phyloP scores from a whole-genome alignment of 2,113 vertebrate species.

The Turdus rufiventris region DNA sequence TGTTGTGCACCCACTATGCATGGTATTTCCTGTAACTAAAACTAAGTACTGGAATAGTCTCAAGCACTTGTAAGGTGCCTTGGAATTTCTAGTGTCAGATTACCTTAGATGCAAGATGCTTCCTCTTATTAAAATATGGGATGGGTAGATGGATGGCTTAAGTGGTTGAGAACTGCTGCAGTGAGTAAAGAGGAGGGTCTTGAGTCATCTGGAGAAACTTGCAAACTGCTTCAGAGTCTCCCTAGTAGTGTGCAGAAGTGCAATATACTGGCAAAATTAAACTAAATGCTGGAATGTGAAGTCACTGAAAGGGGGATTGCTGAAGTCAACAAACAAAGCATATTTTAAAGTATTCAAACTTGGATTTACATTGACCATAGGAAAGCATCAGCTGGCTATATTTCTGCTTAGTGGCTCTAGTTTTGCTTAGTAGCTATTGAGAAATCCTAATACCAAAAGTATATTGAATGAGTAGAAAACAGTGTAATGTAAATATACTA shows the following conservation, averaged over 20 bases:
- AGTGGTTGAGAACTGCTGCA: neutral
- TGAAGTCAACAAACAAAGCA: neutral
- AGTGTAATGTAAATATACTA: neutral
- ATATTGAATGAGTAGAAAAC: neutral
- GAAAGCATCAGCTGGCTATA: neutral
- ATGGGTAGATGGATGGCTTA: neutral
- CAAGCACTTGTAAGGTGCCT: neutral
- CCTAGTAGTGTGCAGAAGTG: neutral
- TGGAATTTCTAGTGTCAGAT: neutral
- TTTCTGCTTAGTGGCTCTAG: neutral
- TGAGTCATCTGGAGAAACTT: neutral
- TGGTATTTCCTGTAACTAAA: neutral
- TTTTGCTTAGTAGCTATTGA: neutral
- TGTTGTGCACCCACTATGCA: neutral
- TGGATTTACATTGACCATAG: neutral
- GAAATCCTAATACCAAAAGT: neutral
- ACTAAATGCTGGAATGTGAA: neutral
- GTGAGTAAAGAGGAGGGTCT: neutral
- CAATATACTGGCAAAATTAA: neutral
- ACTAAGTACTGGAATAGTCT: neutral
- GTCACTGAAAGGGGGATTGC: neutral
- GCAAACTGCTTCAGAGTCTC: neutral
- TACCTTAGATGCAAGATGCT: neutral
- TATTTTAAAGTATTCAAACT: neutral
- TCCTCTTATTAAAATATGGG: neutral